Evolutionary conservation across 1,140 invertebrate species (phyloP), one percentile per base, ranked within the genome.

Genomic region (Scaptomyza graminum): DNA sequence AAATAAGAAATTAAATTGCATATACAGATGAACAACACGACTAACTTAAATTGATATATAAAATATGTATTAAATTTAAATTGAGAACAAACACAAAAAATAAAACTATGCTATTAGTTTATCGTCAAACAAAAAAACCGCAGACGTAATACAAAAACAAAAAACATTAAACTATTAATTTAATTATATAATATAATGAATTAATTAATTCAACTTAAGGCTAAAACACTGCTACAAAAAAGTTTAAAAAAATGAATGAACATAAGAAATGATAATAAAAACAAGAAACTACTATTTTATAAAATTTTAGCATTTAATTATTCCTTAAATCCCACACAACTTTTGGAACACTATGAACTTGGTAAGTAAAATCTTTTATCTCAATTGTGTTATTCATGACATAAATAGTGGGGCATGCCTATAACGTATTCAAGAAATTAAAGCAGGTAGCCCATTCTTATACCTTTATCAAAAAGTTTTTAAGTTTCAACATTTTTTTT

Each of bases 101-200:
- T 43, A 60, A 61, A 70, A 77, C 82, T 79, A 74, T 64, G 84
- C 79, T 73, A 74, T 79, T 79, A 72, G 70, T 74, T 76, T 66
- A 76, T 70, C 56, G 78, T 72, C 62, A 75, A 67, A 79, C 63
- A 82, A 82, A 71, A 56, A 37, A 22, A 56, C 0, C 72, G 34
- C 56, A 82, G 65, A 71, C 61, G 63, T 70, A 76, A 76, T 69
- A 72, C 71, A 87, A 79, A 78, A 87, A 83, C 83, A 88, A 83
- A 88, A 88, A 88, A 83, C 76, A 88, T 88, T 88, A 83, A 88
- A 88, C 83, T 88, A 88, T 88, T 88, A 88, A 88, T 88, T 88
- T 87, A 87, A 82, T 76, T 79, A 76, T 74, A 88, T 78, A 78
- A 74, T 76, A 74, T 75, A 87, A 71, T 60, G 69, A 88, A 87